Evolutionary conservation across 2,888 invertebrate genomes (phyloP).

Genomic region (Heteropelma amictum): DNA sequence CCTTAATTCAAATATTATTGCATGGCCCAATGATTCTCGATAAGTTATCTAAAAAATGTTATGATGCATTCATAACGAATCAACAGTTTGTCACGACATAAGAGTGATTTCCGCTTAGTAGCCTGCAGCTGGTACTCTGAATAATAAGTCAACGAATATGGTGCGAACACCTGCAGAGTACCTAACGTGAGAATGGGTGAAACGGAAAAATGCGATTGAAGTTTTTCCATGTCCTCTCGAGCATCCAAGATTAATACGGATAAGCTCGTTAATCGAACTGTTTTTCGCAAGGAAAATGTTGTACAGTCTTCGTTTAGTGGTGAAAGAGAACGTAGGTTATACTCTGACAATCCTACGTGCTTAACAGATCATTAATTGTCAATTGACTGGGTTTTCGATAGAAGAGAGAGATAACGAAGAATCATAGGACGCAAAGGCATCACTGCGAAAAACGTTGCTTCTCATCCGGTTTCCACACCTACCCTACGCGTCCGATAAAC

Average conservation of each 20-base stretch:
- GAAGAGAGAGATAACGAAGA: neutral
- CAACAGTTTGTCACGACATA: neutral
- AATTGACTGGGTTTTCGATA: too few species aligned
- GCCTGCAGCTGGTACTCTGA: neutral
- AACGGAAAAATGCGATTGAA: too few species aligned
- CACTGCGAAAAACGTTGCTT: neutral
- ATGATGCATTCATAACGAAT: neutral
- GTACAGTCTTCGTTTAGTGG: too few species aligned
- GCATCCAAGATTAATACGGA: too few species aligned
- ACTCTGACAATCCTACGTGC: too few species aligned
- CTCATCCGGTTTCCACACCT: neutral
- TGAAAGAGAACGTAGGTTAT: too few species aligned
- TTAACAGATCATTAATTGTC: too few species aligned
- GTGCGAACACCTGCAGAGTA: neutral
- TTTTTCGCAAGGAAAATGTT: too few species aligned
- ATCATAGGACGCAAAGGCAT: neutral
- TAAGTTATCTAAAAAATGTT: neutral
- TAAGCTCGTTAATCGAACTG: too few species aligned
- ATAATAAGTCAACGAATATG: neutral
- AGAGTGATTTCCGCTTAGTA: neutral
- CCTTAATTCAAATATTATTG: neutral
- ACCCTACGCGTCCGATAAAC: neutral
- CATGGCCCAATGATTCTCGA: too few species aligned
- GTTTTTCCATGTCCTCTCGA: too few species aligned
- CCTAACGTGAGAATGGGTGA: too few species aligned